These are phyloP conservation scores for Drosophila carrolli DNA, from an alignment of 1,140 invertebrate genomes.

Conservation along the genomic window DNA sequence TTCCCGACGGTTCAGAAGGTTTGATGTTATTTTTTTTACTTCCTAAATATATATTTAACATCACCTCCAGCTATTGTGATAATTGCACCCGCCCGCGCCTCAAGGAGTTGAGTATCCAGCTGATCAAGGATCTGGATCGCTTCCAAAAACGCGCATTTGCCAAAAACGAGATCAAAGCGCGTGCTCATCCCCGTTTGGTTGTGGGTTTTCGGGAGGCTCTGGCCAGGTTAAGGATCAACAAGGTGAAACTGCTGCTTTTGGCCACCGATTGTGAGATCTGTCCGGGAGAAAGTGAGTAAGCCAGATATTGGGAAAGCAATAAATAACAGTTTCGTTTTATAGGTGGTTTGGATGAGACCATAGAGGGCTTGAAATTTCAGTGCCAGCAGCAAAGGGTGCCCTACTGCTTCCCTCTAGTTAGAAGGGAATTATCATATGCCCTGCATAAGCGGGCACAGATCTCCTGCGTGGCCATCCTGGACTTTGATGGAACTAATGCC, in stretches of 20 bases:
- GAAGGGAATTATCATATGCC: conserved; percentile 67
- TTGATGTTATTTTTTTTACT: neutral
- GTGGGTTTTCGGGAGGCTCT: conserved; percentile 87
- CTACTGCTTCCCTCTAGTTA: conserved; percentile 67
- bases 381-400: conserved; percentile 66
- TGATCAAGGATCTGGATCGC: conserved; percentile 86
- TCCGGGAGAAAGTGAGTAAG: conserved; percentile 39
- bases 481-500: conserved; percentile 73
- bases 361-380: conserved; percentile 57
- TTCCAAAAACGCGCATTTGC: conserved; percentile 88
- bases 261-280: conserved; percentile 86
- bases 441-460: conserved; percentile 74
- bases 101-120: conserved; percentile 44
- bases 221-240: conserved; percentile 86
- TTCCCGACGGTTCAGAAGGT: conserved; percentile 78
- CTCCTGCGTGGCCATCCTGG: conserved; percentile 73
- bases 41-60: neutral
- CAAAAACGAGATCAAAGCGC: conserved; percentile 87
- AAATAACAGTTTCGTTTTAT: neutral
- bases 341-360: conserved; percentile 68
- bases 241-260: conserved; percentile 87
- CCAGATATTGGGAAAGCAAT: neutral
- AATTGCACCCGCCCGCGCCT: conserved; percentile 67
- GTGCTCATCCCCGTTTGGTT: conserved; percentile 86
- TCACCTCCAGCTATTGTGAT: conserved; percentile 70